These are phyloP conservation scores for Flexamia atlantica DNA, from an alignment of 2,888 invertebrate genomes.

Conservation along the genomic window DNA sequence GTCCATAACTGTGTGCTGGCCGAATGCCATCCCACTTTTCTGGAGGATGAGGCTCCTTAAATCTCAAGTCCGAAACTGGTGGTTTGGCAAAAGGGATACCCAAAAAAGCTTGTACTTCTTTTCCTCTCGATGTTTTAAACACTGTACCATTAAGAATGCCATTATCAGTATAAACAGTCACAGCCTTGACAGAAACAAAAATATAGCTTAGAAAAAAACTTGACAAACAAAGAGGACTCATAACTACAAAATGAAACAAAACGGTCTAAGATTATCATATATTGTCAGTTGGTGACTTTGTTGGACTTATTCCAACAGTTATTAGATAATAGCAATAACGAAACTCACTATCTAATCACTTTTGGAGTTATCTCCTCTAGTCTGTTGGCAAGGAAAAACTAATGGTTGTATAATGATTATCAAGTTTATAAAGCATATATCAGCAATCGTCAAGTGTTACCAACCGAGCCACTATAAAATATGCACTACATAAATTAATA, in stretches of 20 bases:
- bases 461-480: too few species aligned
- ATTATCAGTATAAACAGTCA: constrained; percentile 13
- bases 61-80: constrained; percentile 21
- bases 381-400: not conserved
- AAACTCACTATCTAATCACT: constrained; percentile 15
- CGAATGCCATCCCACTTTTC: constrained; percentile 25
- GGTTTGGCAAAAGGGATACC: constrained; percentile 52
- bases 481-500: too few species aligned
- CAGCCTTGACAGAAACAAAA: not conserved
- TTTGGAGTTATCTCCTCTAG: not conserved
- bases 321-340: not conserved
- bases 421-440: too few species aligned
- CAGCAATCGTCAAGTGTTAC: too few species aligned
- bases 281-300: not conserved
- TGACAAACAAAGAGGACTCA: not conserved
- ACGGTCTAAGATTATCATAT: not conserved
- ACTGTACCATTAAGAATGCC: constrained; percentile 16
- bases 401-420: not conserved
- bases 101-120: constrained; percentile 41
- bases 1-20: constrained; percentile 7
- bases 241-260: not conserved
- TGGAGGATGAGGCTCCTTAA: constrained; percentile 30
- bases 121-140: constrained; percentile 45
- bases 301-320: not conserved
- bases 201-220: not conserved